Base-by-base conservation (phyloP, 2,888 invertebrate species). In the Caenorhabditis sp. region DNA sequence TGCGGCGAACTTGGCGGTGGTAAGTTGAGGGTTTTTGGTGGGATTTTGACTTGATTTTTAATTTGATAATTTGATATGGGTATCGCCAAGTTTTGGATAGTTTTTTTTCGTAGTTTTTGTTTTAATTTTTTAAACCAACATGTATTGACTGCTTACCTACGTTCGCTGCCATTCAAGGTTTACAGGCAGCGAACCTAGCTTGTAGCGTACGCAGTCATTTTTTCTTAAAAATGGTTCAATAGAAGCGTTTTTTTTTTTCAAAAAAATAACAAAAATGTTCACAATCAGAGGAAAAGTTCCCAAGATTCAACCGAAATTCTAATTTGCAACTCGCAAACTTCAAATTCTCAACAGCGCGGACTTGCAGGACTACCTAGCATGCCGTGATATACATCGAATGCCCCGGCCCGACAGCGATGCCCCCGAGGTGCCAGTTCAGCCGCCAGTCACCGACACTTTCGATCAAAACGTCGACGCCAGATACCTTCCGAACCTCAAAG, bases 281-380 rank as follows among this genome's bases (percentile, higher is more conserved):
- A 40, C 32, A 28, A 55, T 35, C 35, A 0, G 24, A 37, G 24
- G 37, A 62, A 2, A 20, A 11, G 5, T 20, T 32, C 3, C 9
- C 11, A 32, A 58, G n/a, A 58, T n/a, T n/a, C n/a, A 35, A 8
- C 18, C 1, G 32, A 32, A 47, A 47, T n/a, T 47, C 18, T 2
- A 47, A 47, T 15, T 40, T 40, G 15, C 15, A 5, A 58, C 11
- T 58, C 3, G 35, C 24, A 24, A 26, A 4, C 9, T 53, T n/a
- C 28, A 56, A 13, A 2, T 37, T 56, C 28, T 55, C 15, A 15
- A 2, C 13, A 9, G 1, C 9, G 18, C 24, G 2, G 5, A 1
- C 55, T 69, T 78, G 2, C 53, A 88, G 88, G 88, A 89, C 37
- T 80, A 88, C 35, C 58, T 89, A 24, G 88, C 88, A 2, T 85